phyloP scores from a whole-genome alignment of 92 coral and sea anemone species.

The Epizoanthus fatuus region DNA sequence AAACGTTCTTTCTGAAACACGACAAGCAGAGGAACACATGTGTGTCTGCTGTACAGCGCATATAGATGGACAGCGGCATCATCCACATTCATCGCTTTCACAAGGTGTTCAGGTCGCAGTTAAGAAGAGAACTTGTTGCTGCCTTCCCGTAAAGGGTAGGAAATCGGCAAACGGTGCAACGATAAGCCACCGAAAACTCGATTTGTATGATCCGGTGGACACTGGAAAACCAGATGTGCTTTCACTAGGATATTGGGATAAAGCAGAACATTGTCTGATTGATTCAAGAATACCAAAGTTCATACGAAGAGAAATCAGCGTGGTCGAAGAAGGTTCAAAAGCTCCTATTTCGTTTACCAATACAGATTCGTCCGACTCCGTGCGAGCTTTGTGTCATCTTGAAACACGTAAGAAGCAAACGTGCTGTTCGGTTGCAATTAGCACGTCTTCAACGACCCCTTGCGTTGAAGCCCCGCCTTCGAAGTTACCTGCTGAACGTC shows the following conservation, averaged over 20 bases:
- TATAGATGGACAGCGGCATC: not conserved
- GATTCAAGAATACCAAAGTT: not conserved
- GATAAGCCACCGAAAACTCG: not conserved
- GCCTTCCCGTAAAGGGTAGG: not conserved
- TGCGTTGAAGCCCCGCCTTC: not conserved
- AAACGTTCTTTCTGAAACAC: conserved; percentile 6
- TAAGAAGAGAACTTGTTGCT: conserved; percentile 17
- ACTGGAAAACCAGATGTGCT: not conserved
- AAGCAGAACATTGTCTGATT: not conserved
- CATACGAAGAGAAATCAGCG: not conserved
- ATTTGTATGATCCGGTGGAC: not conserved
- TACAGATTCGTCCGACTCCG: not conserved
- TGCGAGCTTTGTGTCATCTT: not conserved
- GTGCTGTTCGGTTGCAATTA: not conserved
- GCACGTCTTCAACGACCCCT: not conserved
- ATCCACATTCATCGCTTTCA: conserved; percentile 9
- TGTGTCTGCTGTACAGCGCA: conserved; percentile 18
- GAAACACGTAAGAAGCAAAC: not conserved
- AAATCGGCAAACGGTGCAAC: not conserved
- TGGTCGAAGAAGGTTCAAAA: not conserved
- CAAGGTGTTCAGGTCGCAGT: conserved; percentile 23
- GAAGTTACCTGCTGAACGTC: not conserved
- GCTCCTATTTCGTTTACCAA: not conserved
- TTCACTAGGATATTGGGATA: not conserved
- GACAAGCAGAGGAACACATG: conserved; percentile 26